A percentile compares a stretch with the other conserved stretches of the same genome.
Evolutionary conservation across 2,113 vertebrate species (phyloP).

Genomic region (Sigmodon hispidus): DNA sequence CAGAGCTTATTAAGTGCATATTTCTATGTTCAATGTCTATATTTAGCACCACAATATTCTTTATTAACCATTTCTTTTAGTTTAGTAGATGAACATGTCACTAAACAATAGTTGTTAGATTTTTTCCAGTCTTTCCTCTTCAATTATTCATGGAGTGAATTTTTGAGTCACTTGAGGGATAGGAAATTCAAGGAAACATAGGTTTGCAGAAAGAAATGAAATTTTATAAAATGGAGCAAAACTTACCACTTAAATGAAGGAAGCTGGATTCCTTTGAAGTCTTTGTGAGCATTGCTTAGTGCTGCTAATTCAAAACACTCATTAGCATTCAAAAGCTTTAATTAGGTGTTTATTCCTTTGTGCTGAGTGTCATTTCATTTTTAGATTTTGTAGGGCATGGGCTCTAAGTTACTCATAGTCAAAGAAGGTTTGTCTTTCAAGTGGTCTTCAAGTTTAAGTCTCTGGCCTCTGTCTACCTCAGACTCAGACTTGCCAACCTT

Average conservation of each 20-base stretch:
- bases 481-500: background rate
- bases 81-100: slow-evolving; percentile 64
- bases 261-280: slow-evolving; percentile 65
- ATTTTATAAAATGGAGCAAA: background rate
- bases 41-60: slow-evolving; percentile 76
- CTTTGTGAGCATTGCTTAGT: slow-evolving; percentile 52
- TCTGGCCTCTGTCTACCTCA: background rate
- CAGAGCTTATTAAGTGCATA: slow-evolving; percentile 73
- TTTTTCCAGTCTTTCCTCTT: slow-evolving; percentile 51
- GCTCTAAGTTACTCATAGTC: background rate
- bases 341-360: slow-evolving; percentile 57
- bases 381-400: slow-evolving; percentile 43
- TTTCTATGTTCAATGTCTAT: slow-evolving; percentile 74
- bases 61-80: slow-evolving; percentile 72
- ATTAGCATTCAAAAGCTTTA: slow-evolving; percentile 66
- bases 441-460: slow-evolving; percentile 19
- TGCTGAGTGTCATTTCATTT: slow-evolving; percentile 11
- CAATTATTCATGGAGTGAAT: slow-evolving; percentile 70
- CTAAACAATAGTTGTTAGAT: slow-evolving; percentile 66
- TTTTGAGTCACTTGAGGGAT: slow-evolving; percentile 48
- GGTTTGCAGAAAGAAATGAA: slow-evolving; percentile 11
- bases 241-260: background rate
- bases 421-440: background rate
- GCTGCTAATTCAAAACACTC: slow-evolving; percentile 42
- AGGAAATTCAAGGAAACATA: slow-evolving; percentile 36